phyloP scores from a whole-genome alignment of 2,888 invertebrate species.

The Hirtodrosophila alboralis region DNA sequence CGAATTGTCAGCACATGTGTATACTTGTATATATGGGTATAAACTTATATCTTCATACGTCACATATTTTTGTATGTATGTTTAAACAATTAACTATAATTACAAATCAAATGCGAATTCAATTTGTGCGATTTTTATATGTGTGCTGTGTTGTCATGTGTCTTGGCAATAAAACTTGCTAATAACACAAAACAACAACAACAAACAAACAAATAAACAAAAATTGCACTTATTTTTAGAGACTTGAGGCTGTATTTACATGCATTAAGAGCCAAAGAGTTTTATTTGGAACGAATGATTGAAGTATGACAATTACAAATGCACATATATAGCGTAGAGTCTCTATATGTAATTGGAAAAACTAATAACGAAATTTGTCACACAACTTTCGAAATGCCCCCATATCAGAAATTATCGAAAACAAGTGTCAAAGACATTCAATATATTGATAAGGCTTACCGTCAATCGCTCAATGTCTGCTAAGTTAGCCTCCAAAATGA shows the following conservation, averaged over 20 bases:
- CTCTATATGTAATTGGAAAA: conserved; percentile 3
- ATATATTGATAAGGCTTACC: conserved; percentile 45
- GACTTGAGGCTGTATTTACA: conserved; percentile 15
- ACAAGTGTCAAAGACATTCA: conserved; percentile 20
- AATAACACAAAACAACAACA: conserved; percentile 29
- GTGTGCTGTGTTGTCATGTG: conserved; percentile 54
- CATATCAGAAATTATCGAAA: conserved; percentile 18
- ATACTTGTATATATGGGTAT: conserved; percentile 3
- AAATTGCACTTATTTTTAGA: conserved; percentile 27
- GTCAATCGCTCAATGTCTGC: conserved; percentile 45
- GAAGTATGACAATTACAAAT: conserved; percentile 3
- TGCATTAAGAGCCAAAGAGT: conserved; percentile 6
- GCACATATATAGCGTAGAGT: background rate
- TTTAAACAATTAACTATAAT: conserved; percentile 29
- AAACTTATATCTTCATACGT: background rate
- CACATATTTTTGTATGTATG: conserved; percentile 1
- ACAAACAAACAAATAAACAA: conserved; percentile 29
- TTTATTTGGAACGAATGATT: conserved; percentile 8
- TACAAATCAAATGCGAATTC: conserved; percentile 52
- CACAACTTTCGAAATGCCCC: conserved; percentile 10
- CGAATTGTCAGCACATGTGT: conserved; percentile 20
- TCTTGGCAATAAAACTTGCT: conserved; percentile 50
- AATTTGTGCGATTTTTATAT: conserved; percentile 44
- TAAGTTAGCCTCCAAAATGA: conserved; percentile 25
- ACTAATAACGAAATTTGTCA: conserved; percentile 5